Evolutionary conservation across 2,113 vertebrate genomes (phyloP).

Genomic region (Ictalurus punctatus): DNA sequence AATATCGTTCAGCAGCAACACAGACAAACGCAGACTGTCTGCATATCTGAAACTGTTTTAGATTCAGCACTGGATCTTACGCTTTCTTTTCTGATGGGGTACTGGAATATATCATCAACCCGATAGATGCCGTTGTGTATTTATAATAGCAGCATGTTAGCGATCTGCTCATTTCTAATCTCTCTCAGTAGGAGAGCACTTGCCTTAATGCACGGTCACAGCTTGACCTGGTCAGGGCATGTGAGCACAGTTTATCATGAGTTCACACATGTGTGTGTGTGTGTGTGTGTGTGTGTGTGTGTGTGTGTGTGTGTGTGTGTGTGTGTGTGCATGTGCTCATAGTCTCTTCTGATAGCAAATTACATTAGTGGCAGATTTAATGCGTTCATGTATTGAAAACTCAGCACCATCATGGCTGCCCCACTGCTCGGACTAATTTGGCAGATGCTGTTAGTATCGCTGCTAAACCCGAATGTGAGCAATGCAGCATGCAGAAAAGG

Average conservation of each 20-base stretch:
- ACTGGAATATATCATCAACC: too few relatives aligned
- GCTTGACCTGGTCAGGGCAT: slow-evolving; percentile 24
- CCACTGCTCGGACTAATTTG: slow-evolving; percentile 19
- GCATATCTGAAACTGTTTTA: neutral
- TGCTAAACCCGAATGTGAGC: neutral
- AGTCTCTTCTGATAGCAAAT: slow-evolving; percentile 37
- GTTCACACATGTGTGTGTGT: neutral
- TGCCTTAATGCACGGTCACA: slow-evolving; percentile 22
- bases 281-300: slow-evolving; percentile 21
- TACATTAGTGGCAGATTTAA: slow-evolving; percentile 46
- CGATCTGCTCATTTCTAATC: slow-evolving; percentile 1
- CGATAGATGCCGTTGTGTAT: neutral
- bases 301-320: neutral
- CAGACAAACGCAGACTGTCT: neutral
- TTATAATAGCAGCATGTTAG: neutral
- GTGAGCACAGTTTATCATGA: neutral
- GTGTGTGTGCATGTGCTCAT: neutral
- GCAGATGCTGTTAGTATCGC: slow-evolving; percentile 20
- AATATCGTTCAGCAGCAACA: neutral
- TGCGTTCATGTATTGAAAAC: slow-evolving; percentile 31
- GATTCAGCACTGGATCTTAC: neutral
- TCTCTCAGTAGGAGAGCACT: slow-evolving; percentile 23
- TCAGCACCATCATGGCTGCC: slow-evolving; percentile 25
- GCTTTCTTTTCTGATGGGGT: neutral
- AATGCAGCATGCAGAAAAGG: slow-evolving; percentile 16